Evolutionary conservation across 1,140 invertebrate species (phyloP).

Genomic region (Apis laboriosa): DNA sequence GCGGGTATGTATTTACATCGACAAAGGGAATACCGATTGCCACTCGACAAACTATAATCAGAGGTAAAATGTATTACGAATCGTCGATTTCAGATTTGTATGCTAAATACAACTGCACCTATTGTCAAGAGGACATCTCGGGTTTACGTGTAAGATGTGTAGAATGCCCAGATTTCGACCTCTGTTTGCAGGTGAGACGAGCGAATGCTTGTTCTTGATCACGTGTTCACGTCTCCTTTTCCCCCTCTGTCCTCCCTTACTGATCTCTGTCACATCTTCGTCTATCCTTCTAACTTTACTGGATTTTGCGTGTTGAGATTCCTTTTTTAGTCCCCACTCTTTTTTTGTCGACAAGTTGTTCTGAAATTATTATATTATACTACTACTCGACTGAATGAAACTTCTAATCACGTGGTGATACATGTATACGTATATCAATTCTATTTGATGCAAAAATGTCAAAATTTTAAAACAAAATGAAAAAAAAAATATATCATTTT

Average conservation of each 20-base stretch:
- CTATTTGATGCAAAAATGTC: not conserved
- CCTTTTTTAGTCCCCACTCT: constrained; percentile 29
- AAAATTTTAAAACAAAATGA: not conserved
- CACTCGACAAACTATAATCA: not conserved
- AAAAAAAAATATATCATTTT: not conserved
- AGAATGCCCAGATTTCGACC: constrained; percentile 92
- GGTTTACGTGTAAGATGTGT: constrained; percentile 93
- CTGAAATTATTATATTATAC: not conserved
- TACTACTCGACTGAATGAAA: constrained; percentile 39
- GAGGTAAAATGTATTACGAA: not conserved
- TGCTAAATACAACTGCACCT: constrained; percentile 92
- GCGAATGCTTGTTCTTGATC: constrained; percentile 59
- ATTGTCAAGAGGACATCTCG: constrained; percentile 94
- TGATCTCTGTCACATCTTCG: constrained; percentile 15
- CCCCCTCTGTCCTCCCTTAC: not conserved
- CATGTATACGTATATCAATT: not conserved
- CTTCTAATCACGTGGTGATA: not conserved
- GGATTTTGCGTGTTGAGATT: constrained; percentile 52
- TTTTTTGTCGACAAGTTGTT: constrained; percentile 18
- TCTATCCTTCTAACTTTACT: constrained; percentile 37
- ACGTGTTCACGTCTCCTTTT: constrained; percentile 49
- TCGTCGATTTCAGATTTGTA: constrained; percentile 83
- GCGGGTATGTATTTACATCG: constrained; percentile 75
- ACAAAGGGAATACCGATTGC: constrained; percentile 11
- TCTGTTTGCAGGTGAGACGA: constrained; percentile 93